Evolutionary conservation across 2,113 vertebrate genomes (phyloP), one percentile per base, ranked within the genome.

Genomic region (Mola mola): DNA sequence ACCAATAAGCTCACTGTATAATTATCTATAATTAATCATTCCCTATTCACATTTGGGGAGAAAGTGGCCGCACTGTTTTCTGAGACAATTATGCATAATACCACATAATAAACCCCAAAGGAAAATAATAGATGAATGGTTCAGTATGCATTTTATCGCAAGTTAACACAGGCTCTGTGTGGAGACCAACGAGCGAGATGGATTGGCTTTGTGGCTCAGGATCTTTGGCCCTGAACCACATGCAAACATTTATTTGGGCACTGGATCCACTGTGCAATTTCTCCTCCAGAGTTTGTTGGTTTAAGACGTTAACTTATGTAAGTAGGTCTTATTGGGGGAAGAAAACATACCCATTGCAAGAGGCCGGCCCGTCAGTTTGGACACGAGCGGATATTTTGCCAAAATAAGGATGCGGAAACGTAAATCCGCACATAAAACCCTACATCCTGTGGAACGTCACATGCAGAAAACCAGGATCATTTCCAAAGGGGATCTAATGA

Each of bases 161-260:
- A 62, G 40, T 65, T 58, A 78, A 79, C 58, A 66, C 61, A 61
- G 66, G 17, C 50, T 72, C 74, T 79, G 72, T 82, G 57, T 72
- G 4, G 16, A 72, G 51, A 41, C 58, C 49, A 40, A 24, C 20
- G 34, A 72, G 58, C 42, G 8, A 63, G 50, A 63, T 47, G 51
- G 68, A 67, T 72, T 72, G 79, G 66, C 75, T 86, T 58, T 83
- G 79, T 73, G 68, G 80, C 66, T 84, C 49, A 38, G 59, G 60
- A 72, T 81, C 66, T 77, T 75, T 88, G 81, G 78, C 86, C 81
- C 60, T 59, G 67, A 73, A 83, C 77, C 87, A 69, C 79, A 75
- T 76, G 56, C 79, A 87, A 90, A 92, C 82, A 92, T 90, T 90
- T 89, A 79, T 83, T 77, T 81, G 78, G 88, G 82, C 89, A 79